Percentiles rank a stretch among this genome's conserved stretches.
Conservation (phyloP, 2,113 vertebrate genomes). For the Caretta caretta region DNA sequence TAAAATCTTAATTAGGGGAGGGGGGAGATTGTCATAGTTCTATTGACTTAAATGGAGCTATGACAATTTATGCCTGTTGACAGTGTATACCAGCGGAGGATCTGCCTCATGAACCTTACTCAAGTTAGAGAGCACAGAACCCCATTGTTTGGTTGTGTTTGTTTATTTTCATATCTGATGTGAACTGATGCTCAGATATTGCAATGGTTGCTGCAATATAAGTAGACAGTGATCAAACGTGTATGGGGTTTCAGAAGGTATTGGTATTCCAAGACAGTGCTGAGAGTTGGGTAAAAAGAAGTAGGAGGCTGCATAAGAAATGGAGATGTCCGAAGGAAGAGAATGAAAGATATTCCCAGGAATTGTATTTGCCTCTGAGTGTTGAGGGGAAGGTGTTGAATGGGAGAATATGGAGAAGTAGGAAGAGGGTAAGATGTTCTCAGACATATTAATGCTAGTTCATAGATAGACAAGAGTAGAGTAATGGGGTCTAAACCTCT, state of each 20-base stretch:
- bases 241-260: neutral
- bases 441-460: neutral
- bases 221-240: neutral
- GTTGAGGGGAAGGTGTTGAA: neutral
- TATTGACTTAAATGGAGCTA: too few relatives aligned
- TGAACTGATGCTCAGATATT: neutral
- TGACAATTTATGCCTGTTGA: neutral
- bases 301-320: neutral
- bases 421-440: neutral
- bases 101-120: neutral
- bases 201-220: rapidly evolving
- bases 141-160: neutral
- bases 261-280: neutral
- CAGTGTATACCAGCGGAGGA: neutral
- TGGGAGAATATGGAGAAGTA: neutral
- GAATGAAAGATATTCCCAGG: neutral
- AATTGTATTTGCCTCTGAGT: neutral
- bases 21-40: neutral
- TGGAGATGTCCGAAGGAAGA: neutral
- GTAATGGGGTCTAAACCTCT: neutral
- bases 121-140: neutral
- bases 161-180: neutral
- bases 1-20: constrained; percentile 20
- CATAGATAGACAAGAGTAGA: neutral
- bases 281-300: neutral